Conservation (phyloP, 2,888 invertebrate species). For the Plemyria rubiginata region DNA sequence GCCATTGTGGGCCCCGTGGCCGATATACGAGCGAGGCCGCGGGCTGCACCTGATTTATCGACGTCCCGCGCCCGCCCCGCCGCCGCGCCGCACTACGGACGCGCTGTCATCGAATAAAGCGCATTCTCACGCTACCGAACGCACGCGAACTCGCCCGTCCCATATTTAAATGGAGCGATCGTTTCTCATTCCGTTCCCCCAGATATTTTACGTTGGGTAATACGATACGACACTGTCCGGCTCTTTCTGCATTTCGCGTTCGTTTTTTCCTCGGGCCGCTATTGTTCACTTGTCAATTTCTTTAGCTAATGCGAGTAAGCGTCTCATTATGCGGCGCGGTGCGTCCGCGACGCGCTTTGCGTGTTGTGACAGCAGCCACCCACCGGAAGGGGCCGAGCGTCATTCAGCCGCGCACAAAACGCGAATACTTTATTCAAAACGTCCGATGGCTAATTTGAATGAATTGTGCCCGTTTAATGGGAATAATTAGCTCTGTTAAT, state of each 20-base stretch:
- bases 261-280: slow-evolving; percentile 76
- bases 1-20: slow-evolving; percentile 74
- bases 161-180: slow-evolving; percentile 81
- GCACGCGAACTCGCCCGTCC: slow-evolving; percentile 80
- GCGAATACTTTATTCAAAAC: slow-evolving; percentile 81
- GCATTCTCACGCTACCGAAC: slow-evolving; percentile 84
- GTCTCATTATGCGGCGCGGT: slow-evolving; percentile 84
- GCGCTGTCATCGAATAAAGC: slow-evolving; percentile 74
- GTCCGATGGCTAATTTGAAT: slow-evolving; percentile 83
- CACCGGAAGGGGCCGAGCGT: slow-evolving; percentile 83
- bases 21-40: slow-evolving; percentile 66
- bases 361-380: slow-evolving; percentile 85
- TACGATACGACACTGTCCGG: slow-evolving; percentile 85
- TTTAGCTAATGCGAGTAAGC: slow-evolving; percentile 85
- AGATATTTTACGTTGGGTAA: slow-evolving; percentile 85
- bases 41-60: slow-evolving; percentile 80
- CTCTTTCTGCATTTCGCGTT: slow-evolving; percentile 80
- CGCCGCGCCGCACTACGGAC: slow-evolving; percentile 43
- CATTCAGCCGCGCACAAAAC: slow-evolving; percentile 82
- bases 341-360: slow-evolving; percentile 82
- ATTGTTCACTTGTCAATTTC: slow-evolving; percentile 86
- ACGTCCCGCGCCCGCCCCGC: slow-evolving; percentile 61
- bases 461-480: slow-evolving; percentile 78
- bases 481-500: slow-evolving; percentile 79
- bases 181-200: slow-evolving; percentile 83